Conservation (phyloP, 2,113 vertebrate species). For the Cyanoderma ruficeps region DNA sequence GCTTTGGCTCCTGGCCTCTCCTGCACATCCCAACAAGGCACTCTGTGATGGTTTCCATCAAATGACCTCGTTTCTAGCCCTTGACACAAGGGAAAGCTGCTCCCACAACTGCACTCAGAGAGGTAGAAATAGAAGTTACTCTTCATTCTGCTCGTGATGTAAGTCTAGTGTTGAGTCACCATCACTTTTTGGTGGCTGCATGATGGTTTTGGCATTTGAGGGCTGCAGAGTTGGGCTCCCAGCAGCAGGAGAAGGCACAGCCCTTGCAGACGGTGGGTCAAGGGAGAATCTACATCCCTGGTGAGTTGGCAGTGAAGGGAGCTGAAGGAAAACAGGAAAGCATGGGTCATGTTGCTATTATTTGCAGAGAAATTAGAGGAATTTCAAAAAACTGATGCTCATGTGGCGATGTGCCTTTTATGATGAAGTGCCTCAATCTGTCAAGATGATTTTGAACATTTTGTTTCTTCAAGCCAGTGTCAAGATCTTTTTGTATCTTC, state of each 20-base stretch:
- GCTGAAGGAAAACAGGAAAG: background rate
- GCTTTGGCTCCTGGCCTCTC: background rate
- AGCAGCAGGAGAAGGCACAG: background rate
- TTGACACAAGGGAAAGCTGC: background rate
- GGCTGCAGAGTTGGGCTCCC: background rate
- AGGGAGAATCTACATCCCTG: background rate
- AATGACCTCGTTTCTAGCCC: background rate
- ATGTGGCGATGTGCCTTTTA: background rate
- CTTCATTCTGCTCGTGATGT: accelerated
- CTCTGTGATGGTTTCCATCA: accelerated
- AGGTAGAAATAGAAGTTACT: background rate
- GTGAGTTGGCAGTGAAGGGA: background rate
- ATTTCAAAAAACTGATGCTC: background rate
- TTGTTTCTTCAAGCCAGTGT: slow-evolving; percentile 8
- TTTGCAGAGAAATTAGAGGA: background rate
- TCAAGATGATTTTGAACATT: background rate
- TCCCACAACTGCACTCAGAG: background rate
- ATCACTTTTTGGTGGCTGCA: background rate
- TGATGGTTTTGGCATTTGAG: background rate
- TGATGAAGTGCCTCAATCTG: background rate
- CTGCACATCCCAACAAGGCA: accelerated
- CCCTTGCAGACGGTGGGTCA: background rate
- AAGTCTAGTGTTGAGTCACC: background rate
- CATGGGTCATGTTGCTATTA: background rate
- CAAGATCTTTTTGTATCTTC: slow-evolving; percentile 12